Percentiles rank a stretch among this genome's conserved stretches.
These are phyloP conservation scores for Petrocephalus microphthalmus DNA, from an alignment of 2,113 vertebrate species.

Conservation along the genomic window DNA sequence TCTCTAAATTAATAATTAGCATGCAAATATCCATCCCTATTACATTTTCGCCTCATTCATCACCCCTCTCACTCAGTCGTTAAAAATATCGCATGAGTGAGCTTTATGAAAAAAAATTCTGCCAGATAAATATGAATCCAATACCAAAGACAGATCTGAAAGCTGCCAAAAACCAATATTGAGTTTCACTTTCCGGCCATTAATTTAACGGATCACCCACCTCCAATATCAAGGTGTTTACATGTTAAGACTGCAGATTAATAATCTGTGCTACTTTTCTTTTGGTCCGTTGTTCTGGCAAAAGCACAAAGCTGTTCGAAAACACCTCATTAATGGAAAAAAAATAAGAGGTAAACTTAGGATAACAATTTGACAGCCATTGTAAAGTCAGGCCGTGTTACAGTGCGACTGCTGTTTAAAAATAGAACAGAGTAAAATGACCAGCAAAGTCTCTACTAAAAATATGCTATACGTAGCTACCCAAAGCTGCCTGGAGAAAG, in stretches of 20 bases:
- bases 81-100: not conserved
- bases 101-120: not conserved
- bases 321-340: not conserved
- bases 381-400: not conserved
- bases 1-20: not conserved
- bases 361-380: not conserved
- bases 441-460: constrained; percentile 30
- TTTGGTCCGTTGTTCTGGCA: not conserved
- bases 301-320: not conserved
- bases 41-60: not conserved
- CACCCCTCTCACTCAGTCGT: not conserved
- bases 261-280: not conserved
- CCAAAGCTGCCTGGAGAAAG: constrained; percentile 23
- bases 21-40: not conserved
- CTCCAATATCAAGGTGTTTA: not conserved
- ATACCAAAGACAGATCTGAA: not conserved
- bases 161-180: not conserved
- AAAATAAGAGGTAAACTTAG: not conserved
- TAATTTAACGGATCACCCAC: not conserved
- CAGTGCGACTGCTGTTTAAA: constrained; percentile 16
- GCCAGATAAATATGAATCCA: not conserved
- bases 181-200: not conserved
- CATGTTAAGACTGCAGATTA: not conserved
- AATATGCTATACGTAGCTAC: not conserved
- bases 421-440: constrained; percentile 4